These are phyloP conservation scores for Calyptommatus sinebrachiatus DNA, from an alignment of 2,113 vertebrate genomes.

Conservation along the genomic window DNA sequence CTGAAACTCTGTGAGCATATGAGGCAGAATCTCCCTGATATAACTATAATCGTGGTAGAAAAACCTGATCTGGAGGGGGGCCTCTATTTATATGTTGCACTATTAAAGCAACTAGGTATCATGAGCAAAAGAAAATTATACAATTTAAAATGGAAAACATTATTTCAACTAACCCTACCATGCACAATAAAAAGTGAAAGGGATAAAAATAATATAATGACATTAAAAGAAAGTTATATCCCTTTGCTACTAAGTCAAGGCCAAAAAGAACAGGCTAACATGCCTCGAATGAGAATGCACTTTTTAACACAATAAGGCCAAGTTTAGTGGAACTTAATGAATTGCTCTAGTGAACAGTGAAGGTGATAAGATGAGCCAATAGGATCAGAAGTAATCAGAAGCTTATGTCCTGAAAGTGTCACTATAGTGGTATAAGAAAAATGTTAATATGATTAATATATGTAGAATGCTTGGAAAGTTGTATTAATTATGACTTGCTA, in stretches of 20 bases:
- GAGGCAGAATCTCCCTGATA: too few relatives aligned
- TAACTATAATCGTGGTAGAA: too few relatives aligned
- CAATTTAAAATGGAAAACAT: background rate
- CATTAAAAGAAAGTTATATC: background rate
- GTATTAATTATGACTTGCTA: constrained; percentile 15
- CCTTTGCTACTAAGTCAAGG: background rate
- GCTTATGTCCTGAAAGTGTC: background rate
- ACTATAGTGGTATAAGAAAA: background rate
- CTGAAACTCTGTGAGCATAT: too few relatives aligned
- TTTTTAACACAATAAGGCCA: background rate
- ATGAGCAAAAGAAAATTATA: background rate
- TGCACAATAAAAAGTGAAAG: background rate
- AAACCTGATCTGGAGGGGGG: background rate
- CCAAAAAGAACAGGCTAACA: background rate
- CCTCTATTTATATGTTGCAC: background rate
- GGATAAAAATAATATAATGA: background rate
- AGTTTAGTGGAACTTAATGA: constrained; percentile 23
- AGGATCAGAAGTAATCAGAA: constrained; percentile 10
- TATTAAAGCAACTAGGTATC: background rate
- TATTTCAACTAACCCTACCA: background rate
- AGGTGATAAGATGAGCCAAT: constrained; percentile 14
- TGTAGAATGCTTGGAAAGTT: background rate
- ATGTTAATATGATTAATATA: constrained; percentile 24
- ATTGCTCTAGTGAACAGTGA: constrained; percentile 21
- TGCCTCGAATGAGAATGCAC: background rate